Evolutionary conservation across 1,140 invertebrate genomes (phyloP).

Genomic region (Phocides pigmalion): DNA sequence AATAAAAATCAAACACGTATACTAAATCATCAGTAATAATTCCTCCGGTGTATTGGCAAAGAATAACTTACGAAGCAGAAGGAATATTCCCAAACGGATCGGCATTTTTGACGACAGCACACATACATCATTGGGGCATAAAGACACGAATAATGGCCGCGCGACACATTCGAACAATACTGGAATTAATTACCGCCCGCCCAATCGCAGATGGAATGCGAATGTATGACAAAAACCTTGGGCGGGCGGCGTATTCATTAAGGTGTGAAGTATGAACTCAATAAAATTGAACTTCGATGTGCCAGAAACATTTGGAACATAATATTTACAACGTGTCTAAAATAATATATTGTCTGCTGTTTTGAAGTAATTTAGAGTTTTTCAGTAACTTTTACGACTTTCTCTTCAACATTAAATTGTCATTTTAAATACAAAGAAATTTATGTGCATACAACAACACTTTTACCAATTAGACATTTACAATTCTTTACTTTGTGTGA

Average conservation of each 20-base stretch:
- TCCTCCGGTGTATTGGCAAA: background rate
- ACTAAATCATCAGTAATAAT: slow-evolving; percentile 5
- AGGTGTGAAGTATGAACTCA: slow-evolving; percentile 26
- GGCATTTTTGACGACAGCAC: slow-evolving; percentile 19
- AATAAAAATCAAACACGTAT: background rate
- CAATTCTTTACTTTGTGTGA: too few relatives aligned
- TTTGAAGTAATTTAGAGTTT: too few relatives aligned
- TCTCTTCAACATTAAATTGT: too few relatives aligned
- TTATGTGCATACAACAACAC: too few relatives aligned
- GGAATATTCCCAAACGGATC: slow-evolving; percentile 14
- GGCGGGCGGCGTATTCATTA: slow-evolving; percentile 23
- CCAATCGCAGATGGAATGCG: slow-evolving; percentile 35
- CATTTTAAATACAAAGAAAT: background rate
- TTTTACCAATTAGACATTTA: too few relatives aligned
- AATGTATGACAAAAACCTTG: slow-evolving; percentile 31
- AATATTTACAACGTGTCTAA: background rate
- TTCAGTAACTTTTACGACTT: too few relatives aligned
- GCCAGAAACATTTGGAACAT: background rate
- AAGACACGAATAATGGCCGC: slow-evolving; percentile 27
- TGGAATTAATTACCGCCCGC: slow-evolving; percentile 32
- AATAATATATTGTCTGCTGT: too few relatives aligned
- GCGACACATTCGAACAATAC: slow-evolving; percentile 32
- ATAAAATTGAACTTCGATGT: slow-evolving; percentile 11
- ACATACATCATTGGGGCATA: slow-evolving; percentile 29
- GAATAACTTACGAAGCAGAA: slow-evolving; percentile 12